A percentile compares a stretch with the other conserved stretches of the same genome.
Conservation (phyloP, 2,113 vertebrate species). For the Saguinus imperator region DNA sequence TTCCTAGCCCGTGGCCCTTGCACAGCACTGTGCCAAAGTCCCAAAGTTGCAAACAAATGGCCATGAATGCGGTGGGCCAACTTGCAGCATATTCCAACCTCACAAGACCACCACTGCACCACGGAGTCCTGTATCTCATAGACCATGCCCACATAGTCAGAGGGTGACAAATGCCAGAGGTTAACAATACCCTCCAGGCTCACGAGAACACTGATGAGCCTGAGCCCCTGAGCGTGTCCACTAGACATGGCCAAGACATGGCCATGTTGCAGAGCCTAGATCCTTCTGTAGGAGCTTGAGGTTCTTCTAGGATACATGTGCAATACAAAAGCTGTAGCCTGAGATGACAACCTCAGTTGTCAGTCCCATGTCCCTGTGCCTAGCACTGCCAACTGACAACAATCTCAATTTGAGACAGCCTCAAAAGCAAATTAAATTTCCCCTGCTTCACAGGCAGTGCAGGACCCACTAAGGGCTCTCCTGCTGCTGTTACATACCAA, state of each 20-base stretch:
- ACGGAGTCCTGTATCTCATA: rapidly evolving
- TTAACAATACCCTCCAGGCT: not conserved
- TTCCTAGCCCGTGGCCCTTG: not conserved
- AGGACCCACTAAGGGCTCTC: not conserved
- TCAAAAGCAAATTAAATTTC: not conserved
- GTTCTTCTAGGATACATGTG: not conserved
- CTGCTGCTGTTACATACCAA: not conserved
- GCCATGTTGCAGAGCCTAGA: not conserved
- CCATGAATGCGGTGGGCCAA: not conserved
- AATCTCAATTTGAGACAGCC: not conserved
- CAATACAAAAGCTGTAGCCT: not conserved
- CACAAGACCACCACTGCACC: not conserved
- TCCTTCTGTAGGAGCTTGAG: not conserved
- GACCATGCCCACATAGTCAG: not conserved
- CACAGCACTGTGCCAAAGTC: not conserved
- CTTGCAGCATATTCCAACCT: not conserved
- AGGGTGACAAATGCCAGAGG: not conserved
- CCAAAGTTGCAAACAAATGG: not conserved
- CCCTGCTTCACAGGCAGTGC: not conserved
- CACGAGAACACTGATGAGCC: not conserved
- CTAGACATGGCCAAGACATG: not conserved
- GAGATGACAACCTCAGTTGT: not conserved
- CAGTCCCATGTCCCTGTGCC: not conserved
- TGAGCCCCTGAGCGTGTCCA: not conserved
- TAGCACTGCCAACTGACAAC: not conserved